phyloP scores from a whole-genome alignment of 2,113 vertebrate species.

The Campylorhamphus procurvoides region DNA sequence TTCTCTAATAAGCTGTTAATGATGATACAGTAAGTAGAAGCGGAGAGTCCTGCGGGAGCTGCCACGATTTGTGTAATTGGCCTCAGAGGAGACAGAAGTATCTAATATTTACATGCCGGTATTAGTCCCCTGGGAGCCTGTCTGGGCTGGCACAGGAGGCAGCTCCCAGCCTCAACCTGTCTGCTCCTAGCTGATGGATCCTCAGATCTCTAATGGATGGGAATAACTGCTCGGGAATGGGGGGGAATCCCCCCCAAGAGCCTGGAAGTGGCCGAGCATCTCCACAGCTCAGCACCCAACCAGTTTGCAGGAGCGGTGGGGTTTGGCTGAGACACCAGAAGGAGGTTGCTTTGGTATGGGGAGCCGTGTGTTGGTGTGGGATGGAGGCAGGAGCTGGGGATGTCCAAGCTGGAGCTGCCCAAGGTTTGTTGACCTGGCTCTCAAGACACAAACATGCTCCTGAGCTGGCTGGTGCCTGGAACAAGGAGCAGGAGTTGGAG shows the following conservation, averaged over 20 bases:
- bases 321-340: not conserved
- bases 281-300: rapidly evolving
- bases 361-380: rapidly evolving
- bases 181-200: not conserved
- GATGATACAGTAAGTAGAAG: conserved; percentile 79
- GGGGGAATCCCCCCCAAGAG: not conserved
- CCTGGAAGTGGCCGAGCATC: not conserved
- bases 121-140: conserved; percentile 71
- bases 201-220: not conserved
- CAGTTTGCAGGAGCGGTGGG: rapidly evolving
- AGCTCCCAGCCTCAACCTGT: not conserved
- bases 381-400: not conserved
- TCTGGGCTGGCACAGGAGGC: conserved; percentile 57
- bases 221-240: rapidly evolving
- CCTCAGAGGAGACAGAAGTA: conserved; percentile 79
- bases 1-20: conserved; percentile 82
- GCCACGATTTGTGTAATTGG: conserved; percentile 82
- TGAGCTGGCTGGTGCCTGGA: not conserved
- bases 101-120: conserved; percentile 79
- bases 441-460: rapidly evolving
- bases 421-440: not conserved
- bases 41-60: conserved; percentile 73
- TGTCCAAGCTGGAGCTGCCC: not conserved
- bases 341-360: not conserved
- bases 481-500: not conserved